Base-by-base conservation (phyloP, 2,888 invertebrate genomes). In the Achlya flavicornis region DNA sequence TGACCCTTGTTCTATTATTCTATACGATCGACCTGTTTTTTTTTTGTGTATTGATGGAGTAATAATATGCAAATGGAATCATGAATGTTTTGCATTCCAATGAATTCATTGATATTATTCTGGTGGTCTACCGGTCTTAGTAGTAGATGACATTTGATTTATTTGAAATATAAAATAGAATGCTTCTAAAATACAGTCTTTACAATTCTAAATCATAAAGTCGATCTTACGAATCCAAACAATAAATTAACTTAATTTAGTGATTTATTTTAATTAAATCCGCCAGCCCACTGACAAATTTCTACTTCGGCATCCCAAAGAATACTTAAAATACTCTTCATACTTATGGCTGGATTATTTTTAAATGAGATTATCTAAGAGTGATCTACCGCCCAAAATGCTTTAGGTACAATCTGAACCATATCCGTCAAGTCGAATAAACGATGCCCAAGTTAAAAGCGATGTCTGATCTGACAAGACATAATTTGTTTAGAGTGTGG, bases 351-450 rank as follows among this genome's bases (percentile, higher is more conserved):
- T 41, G 12, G 26, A 60, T 41, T 41, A 60, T 59, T 59, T 59
- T 60, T 43, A 41, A 60, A 41, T 41, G 41, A 58, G 35, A 58
- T 41, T 73, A 73, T 73, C 73, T 67, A 41, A 12, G 48, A 58
- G 53, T 63, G 68, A 71, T 71, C 70, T 67, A 63, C 69, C 67
- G 71, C 43, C 64, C 46, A 66, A 63, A 38, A 53, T 53, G 10
- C 19, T 53, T 19, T 19, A 19, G 16, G 41, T 64, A 61, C 64
- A 70, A 72, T 67, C 68, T 70, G 66, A 72, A 67, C 71, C 70
- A 69, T 68, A 71, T 70, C 66, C 61, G 67, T 64, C 58, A 64
- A 58, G 58, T 16, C 68, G 72, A 70, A 67, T 67, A 72, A 73
- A 74, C 68, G 71, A 74, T 7, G 41, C 41, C 38, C 41, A 60